Evolutionary conservation across 2,113 vertebrate genomes (phyloP).

Genomic region (Ovibos moschatus): DNA sequence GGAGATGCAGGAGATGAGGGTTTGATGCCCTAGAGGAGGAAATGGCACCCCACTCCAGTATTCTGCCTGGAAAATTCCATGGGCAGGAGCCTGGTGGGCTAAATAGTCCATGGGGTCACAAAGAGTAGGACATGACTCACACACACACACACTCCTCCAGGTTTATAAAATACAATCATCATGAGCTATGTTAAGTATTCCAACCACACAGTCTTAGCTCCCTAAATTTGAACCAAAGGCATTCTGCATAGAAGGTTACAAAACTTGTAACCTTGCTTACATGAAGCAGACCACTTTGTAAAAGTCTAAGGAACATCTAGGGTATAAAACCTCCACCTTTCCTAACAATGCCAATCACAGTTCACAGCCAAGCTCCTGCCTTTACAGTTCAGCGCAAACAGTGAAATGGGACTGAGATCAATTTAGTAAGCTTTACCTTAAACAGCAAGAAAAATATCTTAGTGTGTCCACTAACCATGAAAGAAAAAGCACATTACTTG

Average conservation of each 20-base stretch:
- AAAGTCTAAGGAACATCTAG: background rate
- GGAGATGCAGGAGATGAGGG: accelerated
- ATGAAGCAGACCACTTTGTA: background rate
- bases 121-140: background rate
- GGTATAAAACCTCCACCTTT: background rate
- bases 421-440: background rate
- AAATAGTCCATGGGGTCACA: background rate
- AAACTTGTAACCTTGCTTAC: background rate
- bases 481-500: background rate
- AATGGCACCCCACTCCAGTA: background rate
- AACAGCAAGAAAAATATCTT: background rate
- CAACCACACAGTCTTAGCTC: background rate
- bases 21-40: background rate
- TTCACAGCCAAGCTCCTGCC: background rate
- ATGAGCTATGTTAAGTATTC: background rate
- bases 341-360: background rate
- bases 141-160: background rate
- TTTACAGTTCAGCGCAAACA: background rate
- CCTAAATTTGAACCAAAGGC: background rate
- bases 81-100: background rate
- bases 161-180: background rate
- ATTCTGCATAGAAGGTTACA: background rate
- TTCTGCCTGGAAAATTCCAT: background rate
- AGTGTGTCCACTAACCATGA: background rate
- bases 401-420: background rate